phyloP scores from a whole-genome alignment of 2,797 vertebrate species.

The Thaleichthys pacificus region DNA sequence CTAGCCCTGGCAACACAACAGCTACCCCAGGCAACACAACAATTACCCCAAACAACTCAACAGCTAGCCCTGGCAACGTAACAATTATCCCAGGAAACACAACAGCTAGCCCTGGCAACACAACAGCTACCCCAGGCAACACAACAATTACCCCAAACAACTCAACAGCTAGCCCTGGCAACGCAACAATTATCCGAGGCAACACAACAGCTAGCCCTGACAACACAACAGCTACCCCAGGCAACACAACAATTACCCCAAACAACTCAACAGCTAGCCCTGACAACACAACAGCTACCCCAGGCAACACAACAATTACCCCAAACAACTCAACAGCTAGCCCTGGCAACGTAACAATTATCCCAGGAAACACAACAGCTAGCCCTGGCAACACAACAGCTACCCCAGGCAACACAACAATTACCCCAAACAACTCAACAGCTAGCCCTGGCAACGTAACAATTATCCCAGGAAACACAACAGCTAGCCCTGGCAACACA shows the following conservation, averaged over 20 bases:
- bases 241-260: neutral
- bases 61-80: neutral
- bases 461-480: neutral
- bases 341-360: neutral
- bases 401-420: neutral
- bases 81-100: neutral
- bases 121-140: neutral
- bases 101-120: constrained; percentile 6
- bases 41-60: neutral
- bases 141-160: constrained; percentile 4
- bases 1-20: neutral
- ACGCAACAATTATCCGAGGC: neutral
- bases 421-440: constrained; percentile 5
- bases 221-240: neutral
- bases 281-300: neutral
- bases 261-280: neutral
- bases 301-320: neutral
- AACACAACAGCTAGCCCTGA: neutral
- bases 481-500: too few relatives aligned
- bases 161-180: neutral
- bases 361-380: neutral
- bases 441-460: constrained; percentile 8
- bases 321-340: neutral
- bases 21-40: constrained; percentile 1
- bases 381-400: constrained; percentile 7